Evolutionary conservation across 2,888 invertebrate genomes (phyloP).

Genomic region (Dynastes grantii): DNA sequence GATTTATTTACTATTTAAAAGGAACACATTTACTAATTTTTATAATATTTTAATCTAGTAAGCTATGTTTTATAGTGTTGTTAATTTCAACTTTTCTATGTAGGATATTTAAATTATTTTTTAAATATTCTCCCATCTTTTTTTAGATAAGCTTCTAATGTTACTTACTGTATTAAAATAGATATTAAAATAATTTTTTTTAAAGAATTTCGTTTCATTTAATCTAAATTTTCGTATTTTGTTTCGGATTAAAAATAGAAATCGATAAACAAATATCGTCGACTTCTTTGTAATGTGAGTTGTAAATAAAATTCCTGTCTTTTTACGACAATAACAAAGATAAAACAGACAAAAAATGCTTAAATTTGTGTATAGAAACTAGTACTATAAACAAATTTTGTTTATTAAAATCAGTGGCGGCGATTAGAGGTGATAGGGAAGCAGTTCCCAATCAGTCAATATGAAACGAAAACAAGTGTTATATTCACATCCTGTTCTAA

Average conservation of each 20-base stretch:
- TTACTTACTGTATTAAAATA: conserved; percentile 1
- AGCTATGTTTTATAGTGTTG: neutral
- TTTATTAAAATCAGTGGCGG: no score
- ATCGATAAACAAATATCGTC: no score
- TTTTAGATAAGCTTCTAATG: conserved; percentile 18
- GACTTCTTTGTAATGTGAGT: no score
- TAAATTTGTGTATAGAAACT: no score
- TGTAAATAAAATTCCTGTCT: neutral
- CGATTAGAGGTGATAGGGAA: no score
- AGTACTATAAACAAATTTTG: no score
- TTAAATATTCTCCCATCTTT: neutral
- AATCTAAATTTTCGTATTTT: no score
- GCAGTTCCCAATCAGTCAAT: no score
- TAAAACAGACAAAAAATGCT: no score
- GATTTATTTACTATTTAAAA: conserved; percentile 30
- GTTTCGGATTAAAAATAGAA: no score
- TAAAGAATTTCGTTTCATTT: neutral
- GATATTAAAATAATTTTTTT: conserved; percentile 2
- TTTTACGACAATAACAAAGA: neutral
- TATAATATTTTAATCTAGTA: neutral
- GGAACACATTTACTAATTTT: conserved; percentile 22
- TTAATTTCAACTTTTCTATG: neutral
- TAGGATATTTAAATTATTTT: conserved; percentile 4
- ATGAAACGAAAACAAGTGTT: no score
- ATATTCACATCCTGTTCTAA: no score